Percentiles rank a stretch among this genome's conserved stretches.
Evolutionary conservation across 1,140 invertebrate genomes (phyloP).

Genomic region (Delia radicum): DNA sequence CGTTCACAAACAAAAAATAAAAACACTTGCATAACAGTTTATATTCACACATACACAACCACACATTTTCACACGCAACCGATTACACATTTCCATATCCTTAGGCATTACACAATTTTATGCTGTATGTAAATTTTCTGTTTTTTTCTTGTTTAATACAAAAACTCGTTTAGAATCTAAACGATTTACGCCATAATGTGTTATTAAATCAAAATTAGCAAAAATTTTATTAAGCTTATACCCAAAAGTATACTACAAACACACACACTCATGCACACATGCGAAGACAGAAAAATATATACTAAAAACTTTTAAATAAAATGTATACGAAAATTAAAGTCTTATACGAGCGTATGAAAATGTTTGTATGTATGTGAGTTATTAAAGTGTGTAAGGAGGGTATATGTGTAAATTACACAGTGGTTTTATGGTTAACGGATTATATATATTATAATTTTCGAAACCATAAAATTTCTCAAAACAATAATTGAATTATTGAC

Average conservation of each 20-base stretch:
- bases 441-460: too few species aligned
- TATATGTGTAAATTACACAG: too few species aligned
- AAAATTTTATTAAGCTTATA: slow-evolving; percentile 23
- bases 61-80: neutral
- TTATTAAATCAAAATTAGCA: slow-evolving; percentile 23
- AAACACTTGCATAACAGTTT: neutral
- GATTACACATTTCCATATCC: neutral
- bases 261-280: neutral
- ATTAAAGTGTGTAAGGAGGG: too few species aligned
- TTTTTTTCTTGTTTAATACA: neutral
- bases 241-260: neutral
- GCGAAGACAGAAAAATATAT: neutral
- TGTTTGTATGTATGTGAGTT: neutral
- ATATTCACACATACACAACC: neutral
- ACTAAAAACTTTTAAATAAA: neutral
- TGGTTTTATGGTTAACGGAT: too few species aligned
- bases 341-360: neutral
- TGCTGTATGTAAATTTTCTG: neutral
- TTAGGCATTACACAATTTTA: neutral
- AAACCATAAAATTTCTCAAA: too few species aligned
- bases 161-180: slow-evolving; percentile 18
- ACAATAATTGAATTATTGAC: too few species aligned
- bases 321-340: too few species aligned
- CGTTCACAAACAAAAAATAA: too few species aligned
- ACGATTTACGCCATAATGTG: slow-evolving; percentile 12